These are phyloP conservation scores for Cariama cristata DNA, from an alignment of 2,113 vertebrate species.

Conservation along the genomic window DNA sequence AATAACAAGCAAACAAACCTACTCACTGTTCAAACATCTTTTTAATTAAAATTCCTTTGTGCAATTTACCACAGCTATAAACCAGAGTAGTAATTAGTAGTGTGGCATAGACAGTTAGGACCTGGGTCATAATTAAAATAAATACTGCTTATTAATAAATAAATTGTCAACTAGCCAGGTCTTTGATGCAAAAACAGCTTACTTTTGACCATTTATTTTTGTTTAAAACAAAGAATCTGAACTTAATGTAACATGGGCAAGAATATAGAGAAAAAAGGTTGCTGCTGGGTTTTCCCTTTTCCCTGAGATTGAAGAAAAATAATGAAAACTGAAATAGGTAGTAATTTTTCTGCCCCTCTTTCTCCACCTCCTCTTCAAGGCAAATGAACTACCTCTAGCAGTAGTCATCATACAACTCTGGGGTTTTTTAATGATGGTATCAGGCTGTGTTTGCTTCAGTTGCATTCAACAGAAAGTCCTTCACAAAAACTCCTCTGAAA, in stretches of 20 bases:
- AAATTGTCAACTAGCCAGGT: background rate
- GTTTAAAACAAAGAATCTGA: background rate
- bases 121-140: background rate
- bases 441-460: background rate
- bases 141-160: constrained; percentile 12
- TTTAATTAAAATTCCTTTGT: constrained; percentile 43
- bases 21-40: background rate
- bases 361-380: background rate
- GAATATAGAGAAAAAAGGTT: background rate
- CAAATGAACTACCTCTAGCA: background rate
- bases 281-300: background rate
- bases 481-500: background rate
- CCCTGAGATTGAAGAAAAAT: background rate
- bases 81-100: constrained; percentile 9
- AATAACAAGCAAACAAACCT: background rate
- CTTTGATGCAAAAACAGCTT: background rate
- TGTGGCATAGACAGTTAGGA: background rate
- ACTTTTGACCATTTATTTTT: background rate
- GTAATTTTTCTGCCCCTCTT: background rate
- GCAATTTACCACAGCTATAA: constrained; percentile 13
- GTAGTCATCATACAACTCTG: background rate
- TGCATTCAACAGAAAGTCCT: background rate
- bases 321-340: background rate
- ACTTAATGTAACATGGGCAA: background rate
- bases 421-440: background rate